Evolutionary conservation across 2,113 vertebrate species (phyloP), one percentile per base, ranked within the genome.

Genomic region (Labrus mixtus): DNA sequence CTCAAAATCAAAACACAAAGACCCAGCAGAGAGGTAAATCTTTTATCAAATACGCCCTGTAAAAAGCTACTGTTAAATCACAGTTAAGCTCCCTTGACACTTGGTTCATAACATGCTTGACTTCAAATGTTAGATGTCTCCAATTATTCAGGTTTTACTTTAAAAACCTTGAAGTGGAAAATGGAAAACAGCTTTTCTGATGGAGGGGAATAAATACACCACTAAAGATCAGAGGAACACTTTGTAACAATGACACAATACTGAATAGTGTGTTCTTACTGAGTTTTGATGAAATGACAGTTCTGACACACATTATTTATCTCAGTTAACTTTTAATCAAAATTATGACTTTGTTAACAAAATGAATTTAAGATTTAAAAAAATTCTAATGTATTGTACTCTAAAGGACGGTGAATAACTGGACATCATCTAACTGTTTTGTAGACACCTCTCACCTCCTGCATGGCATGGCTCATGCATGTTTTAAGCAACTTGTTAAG

Each of bases 21-120:
- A 94, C 96, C 96, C 96, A 94, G 95, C 94, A 93, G 95, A 96
- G 96, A 97, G 97, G 97, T 97, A 97, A 97, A 96, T 96, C 93
- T 93, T 95, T 94, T 73, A 88, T 89, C 73, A 83, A 88, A 68
- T 89, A 87, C 86, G 82, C 60, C 65, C 68, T 72, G 12, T 90
- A 71, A 65, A 76, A 78, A 72, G n/a, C 78, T 68, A 87, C 76
- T 62, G 64, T 70, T 81, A 41, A 77, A 81, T 78, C 54, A 80
- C 78, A 90, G 58, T 60, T 82, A 81, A 85, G 85, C 82, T 86
- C 83, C 82, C 58, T 74, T 90, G 68, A 86, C 80, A 83, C 80
- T 73, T 78, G 12, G 63, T 72, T 80, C 25, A 68, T 76, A 41
- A 78, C 76, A 75, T 60, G 25, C 62, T 67, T 79, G 8, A 82